phyloP scores from a whole-genome alignment of 2,113 vertebrate genomes.

The human region GRCh38 chr2:180502501-180503000 shows the following conservation, averaged over 20 bases:
- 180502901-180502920: not conserved
- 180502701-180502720: not conserved
- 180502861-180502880: constrained; percentile 20
- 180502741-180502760: not conserved
- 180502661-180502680: not conserved
- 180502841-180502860: not conserved
- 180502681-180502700: not conserved
- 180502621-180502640: not conserved
- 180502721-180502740: not conserved
- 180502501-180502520: not conserved
- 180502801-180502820: constrained; percentile 40
- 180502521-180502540: not conserved
- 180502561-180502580: not conserved
- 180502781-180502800: constrained; percentile 21
- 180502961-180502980: not conserved
- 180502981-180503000: not conserved
- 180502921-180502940: not conserved
- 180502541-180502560: not conserved
- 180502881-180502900: not conserved
- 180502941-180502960: not conserved
- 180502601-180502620: not conserved
- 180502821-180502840: constrained; percentile 23
- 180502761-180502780: not conserved
- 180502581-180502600: not conserved
- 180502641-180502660: not conserved